Base-by-base conservation (phyloP, 1,140 invertebrate species). In the Anastatus disparis region DNA sequence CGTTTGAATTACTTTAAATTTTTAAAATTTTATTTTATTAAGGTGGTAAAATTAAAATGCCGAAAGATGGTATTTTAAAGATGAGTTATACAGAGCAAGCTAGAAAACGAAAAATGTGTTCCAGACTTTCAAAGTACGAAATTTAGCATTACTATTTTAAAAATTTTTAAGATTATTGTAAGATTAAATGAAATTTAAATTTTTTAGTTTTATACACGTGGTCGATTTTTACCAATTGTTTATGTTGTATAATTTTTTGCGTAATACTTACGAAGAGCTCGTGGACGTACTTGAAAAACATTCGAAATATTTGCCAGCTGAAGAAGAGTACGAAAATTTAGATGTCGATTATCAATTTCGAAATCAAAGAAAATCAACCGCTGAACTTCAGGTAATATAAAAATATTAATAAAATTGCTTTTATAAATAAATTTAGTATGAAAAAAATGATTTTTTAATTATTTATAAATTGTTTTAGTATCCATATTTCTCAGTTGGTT, bases 11-110 rank as follows among this genome's bases (percentile, higher is more conserved):
- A 35, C 31, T 10, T 6, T n/a, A n/a, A n/a, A n/a, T 35, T 6
- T 35, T 35, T 4, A 35, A 6, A 61, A 66, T 67, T 58, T 52
- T 52, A 7, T 29, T 27, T 38, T 52, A 63, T 44, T 55, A 59
- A 31, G 77, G 77, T 75, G 84, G 74, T 7, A 80, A 80, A 65
- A 73, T 83, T 24, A 77, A 73, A 74, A 77, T 78, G 64, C 78
- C 72, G n/a, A 79, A 77, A 38, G 77, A 81, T 77, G 84, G 81
- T 76, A 82, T 75, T 79, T 85, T 78, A 73, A 92, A 89, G 76
- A 92, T 94, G 87, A 92, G 92, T 24, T 95, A 94, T 76, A 94
- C 93, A 31, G 91, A 95, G 75, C 93, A 95, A 75, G 91, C 92
- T 0, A 91, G 91, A 68, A 96, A 95, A 78, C 87, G 91, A 69